Conservation (phyloP, 1,140 invertebrate species). For the Macrobrachium nipponense region DNA sequence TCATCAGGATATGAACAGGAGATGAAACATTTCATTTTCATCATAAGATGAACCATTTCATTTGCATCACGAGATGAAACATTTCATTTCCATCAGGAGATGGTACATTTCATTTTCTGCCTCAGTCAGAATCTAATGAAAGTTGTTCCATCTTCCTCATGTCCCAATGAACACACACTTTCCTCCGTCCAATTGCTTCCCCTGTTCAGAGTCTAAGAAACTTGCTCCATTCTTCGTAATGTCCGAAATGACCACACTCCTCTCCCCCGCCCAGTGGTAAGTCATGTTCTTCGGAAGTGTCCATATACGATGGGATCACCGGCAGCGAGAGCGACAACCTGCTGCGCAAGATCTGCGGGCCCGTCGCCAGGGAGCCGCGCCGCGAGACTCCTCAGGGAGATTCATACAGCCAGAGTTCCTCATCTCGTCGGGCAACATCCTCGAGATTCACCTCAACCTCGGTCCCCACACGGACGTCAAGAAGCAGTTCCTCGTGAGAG, state of each 20-base stretch:
- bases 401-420: conserved; percentile 76
- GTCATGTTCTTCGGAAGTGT: conserved; percentile 74
- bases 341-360: conserved; percentile 76
- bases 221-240: too few species aligned
- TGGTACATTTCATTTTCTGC: too few species aligned
- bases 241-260: not conserved
- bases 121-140: too few species aligned
- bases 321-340: conserved; percentile 70
- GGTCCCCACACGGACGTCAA: conserved; percentile 39
- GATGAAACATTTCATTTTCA: too few species aligned
- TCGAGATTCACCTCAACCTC: conserved; percentile 75
- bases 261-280: conserved; percentile 69
- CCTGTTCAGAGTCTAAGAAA: too few species aligned
- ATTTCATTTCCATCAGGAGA: too few species aligned
- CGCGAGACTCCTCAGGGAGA: conserved; percentile 71
- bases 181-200: too few species aligned
- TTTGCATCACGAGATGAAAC: too few species aligned
- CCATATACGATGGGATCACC: conserved; percentile 74
- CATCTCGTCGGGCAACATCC: conserved; percentile 75
- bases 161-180: too few species aligned
- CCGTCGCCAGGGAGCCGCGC: conserved; percentile 74
- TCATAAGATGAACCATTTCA: too few species aligned
- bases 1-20: too few species aligned
- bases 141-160: too few species aligned
- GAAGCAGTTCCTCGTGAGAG: conserved; percentile 59